Evolutionary conservation across 2,797 vertebrate genomes (phyloP), one percentile per base, ranked within the genome.

Genomic region (Semaprochilodus insignis): DNA sequence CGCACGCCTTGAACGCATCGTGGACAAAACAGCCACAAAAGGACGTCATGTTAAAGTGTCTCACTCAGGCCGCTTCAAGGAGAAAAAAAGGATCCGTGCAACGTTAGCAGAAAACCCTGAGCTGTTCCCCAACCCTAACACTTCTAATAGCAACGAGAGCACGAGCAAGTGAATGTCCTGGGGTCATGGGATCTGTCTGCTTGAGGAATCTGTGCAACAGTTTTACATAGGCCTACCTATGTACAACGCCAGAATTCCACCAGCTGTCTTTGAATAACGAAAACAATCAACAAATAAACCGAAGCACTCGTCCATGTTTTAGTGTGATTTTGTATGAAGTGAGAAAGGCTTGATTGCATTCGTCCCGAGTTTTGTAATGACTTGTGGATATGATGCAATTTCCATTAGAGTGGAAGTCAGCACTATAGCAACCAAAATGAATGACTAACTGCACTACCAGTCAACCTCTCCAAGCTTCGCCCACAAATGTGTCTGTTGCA

Each of bases 11-110:
- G 97, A 97, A 91, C 96, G 96, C 88, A 96, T 98, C 0, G 94
- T 97, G 91, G 97, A 98, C 85, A 97, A 96, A 72, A 81, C 90
- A 0, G 94, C 69, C 84, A 94, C 90, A 16, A 97, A 95, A 78
- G 96, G 96, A 65, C 96, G 96, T 34, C 96, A 97, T 0, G 96
- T 98, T 77, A 97, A 96, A 76, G 97, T 98, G 62, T 98, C 97
- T 67, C 91, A 97, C 90, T 98, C 97, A 0, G 97, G 97, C 0
- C 95, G 97, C 66, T 98, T 97, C 85, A 98, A 97, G 85, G 97
- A 98, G 91, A 97, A 98, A 92, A 98, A 97, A 77, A 97, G 95
- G 85, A 94, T 97, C 13, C 87, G 97, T 8, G 86, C 94, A 2
- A 95, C 93, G 0, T 87, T 98, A 87, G 91, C 92, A 0, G 96